Conservation (phyloP, 1,140 invertebrate species). For the Triops cancriformis region DNA sequence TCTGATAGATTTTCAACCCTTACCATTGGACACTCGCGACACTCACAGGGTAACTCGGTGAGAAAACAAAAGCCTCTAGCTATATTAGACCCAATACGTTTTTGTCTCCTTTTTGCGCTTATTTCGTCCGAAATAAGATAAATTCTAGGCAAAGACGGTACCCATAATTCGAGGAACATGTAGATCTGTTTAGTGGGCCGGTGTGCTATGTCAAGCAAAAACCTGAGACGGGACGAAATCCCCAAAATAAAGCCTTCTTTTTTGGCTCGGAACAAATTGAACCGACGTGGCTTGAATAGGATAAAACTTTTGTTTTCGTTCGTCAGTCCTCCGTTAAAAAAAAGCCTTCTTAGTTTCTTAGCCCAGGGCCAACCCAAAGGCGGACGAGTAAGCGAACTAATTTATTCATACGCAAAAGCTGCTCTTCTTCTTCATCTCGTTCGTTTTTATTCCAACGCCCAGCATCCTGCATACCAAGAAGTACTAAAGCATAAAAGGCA, state of each 20-base stretch:
- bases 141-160: neutral
- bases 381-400: neutral
- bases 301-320: neutral
- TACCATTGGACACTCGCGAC: no score
- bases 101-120: neutral
- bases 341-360: neutral
- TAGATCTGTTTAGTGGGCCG: neutral
- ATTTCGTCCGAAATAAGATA: neutral
- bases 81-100: no score
- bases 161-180: neutral
- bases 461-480: neutral
- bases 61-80: no score
- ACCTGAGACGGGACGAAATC: neutral
- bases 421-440: neutral
- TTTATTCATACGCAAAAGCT: slow-evolving; percentile 10
- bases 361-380: neutral
- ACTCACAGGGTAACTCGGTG: no score
- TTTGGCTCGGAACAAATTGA: neutral
- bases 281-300: slow-evolving; percentile 4
- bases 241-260: neutral
- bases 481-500: no score
- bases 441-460: neutral
- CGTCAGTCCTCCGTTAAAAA: neutral
- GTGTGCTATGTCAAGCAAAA: slow-evolving; percentile 1
- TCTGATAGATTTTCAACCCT: no score